Evolutionary conservation across 1,140 invertebrate genomes (phyloP).

Genomic region (Zaprionus davidi): DNA sequence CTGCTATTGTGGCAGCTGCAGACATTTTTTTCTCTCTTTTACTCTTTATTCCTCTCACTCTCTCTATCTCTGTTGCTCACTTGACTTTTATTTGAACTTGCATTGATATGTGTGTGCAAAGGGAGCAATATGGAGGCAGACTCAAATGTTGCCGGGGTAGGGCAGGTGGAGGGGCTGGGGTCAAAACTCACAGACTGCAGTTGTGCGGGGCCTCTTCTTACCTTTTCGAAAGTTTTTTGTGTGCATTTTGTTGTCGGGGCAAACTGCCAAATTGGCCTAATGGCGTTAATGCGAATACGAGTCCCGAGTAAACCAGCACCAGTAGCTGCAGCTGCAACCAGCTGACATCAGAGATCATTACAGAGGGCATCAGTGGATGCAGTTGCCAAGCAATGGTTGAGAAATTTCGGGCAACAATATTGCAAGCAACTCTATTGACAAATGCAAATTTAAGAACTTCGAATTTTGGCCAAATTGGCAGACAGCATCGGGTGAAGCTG

Average conservation of each 20-base stretch:
- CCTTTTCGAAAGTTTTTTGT: conserved; percentile 69
- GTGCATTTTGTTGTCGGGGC: conserved; percentile 59
- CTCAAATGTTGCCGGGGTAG: background rate
- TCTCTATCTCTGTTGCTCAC: conserved; percentile 65
- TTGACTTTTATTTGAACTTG: conserved; percentile 80
- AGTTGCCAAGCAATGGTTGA: conserved; percentile 49
- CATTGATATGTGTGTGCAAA: conserved; percentile 63
- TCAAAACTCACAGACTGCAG: conserved; percentile 29
- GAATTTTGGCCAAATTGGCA: conserved; percentile 62
- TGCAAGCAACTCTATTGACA: conserved; percentile 13
- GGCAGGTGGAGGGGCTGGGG: background rate
- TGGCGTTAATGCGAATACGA: conserved; percentile 82
- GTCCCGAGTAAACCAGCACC: conserved; percentile 64
- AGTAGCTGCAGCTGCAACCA: conserved; percentile 34
- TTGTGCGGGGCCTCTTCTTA: conserved; percentile 59
- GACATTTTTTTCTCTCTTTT: conserved; percentile 30
- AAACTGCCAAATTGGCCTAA: conserved; percentile 79
- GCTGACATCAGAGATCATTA: conserved; percentile 67
- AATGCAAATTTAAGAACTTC: conserved; percentile 74
- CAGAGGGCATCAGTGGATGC: conserved; percentile 50
- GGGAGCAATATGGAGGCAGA: background rate
- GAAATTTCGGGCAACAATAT: conserved; percentile 24
- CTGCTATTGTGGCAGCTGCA: conserved; percentile 46
- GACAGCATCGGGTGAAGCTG: conserved; percentile 11
- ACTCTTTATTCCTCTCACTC: background rate